Evolutionary conservation across 1,140 invertebrate genomes (phyloP), one percentile per base, ranked within the genome.

Genomic region (Mercenaria mercenaria): DNA sequence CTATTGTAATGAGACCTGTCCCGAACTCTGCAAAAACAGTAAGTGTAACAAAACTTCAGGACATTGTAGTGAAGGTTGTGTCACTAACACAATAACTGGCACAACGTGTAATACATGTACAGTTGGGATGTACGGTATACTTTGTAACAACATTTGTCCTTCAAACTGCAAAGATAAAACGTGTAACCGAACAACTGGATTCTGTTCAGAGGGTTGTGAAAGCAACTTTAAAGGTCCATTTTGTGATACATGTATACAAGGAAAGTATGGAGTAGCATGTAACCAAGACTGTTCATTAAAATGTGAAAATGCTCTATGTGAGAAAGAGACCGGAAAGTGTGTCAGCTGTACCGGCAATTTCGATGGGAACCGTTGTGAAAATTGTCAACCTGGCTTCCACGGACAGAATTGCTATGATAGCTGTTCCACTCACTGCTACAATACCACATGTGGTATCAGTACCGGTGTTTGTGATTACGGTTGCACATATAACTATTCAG

Each of bases 351-450:
- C 4, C 10, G 52, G 23, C 15, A 23, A 59, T 59, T 59, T 23
- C 20, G 52, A 59, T 6, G 52, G 52, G 23, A 18, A 37, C 76
- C 11, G 0, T 77, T 50, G 41, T 90, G 72, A 84, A 79, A n/a
- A 39, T 79, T 34, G 61, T 84, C 26, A 50, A 84, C 10, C 32
- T 84, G 32, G 52, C 72, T 77, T 77, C 26, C 84, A 41, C 20
- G 52, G 52, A 3, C 23, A 10, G 20, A 4, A 59, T n/a, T 59
- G 52, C 23, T 6, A 59, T 10, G 3, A 15, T 10, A 59, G 20
- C 15, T 59, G 52, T 59, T 59, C 52, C 23, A 3, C 15, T 23
- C 10, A 59, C 4, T 59, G 52, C 20, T 15, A 11, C 3, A 59
- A 59, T n/a, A 59, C 4, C 4, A 15, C 52, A 3, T 59, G 52